Conservation (phyloP, 2,888 invertebrate genomes). For the Oscheius sp. region DNA sequence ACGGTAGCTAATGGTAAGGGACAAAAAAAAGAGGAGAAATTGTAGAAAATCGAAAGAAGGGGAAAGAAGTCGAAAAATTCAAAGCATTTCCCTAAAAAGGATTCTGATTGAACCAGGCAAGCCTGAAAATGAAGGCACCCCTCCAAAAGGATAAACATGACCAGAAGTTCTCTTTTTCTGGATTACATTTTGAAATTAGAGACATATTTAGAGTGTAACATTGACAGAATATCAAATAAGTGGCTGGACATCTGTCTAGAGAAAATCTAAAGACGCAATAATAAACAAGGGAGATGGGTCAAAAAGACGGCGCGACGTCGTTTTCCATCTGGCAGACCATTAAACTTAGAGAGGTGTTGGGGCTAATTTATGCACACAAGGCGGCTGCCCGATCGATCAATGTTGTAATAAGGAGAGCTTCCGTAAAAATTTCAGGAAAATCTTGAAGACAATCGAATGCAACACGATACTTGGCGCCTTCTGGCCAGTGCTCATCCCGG, state of each 20-base stretch:
- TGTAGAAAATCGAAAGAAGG: background rate
- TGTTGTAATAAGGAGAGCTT: constrained; percentile 16
- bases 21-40: background rate
- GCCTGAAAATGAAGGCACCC: no score
- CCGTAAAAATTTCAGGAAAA: background rate
- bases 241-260: background rate
- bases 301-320: background rate
- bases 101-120: no score
- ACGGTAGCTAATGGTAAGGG: background rate
- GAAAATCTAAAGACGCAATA: background rate
- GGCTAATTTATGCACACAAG: constrained; percentile 37
- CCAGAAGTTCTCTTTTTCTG: no score
- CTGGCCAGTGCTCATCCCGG: constrained; percentile 29
- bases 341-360: constrained; percentile 34
- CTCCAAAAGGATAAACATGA: no score
- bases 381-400: constrained; percentile 27
- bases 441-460: constrained; percentile 4
- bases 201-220: no score
- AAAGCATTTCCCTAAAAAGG: background rate
- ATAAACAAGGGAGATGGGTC: background rate
- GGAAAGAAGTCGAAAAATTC: background rate
- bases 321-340: constrained; percentile 17
- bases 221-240: background rate
- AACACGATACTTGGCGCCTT: constrained; percentile 36
- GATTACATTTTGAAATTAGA: no score